Evolutionary conservation across 2,888 invertebrate species (phyloP).

Genomic region (Ormyrus nitidulus): DNA sequence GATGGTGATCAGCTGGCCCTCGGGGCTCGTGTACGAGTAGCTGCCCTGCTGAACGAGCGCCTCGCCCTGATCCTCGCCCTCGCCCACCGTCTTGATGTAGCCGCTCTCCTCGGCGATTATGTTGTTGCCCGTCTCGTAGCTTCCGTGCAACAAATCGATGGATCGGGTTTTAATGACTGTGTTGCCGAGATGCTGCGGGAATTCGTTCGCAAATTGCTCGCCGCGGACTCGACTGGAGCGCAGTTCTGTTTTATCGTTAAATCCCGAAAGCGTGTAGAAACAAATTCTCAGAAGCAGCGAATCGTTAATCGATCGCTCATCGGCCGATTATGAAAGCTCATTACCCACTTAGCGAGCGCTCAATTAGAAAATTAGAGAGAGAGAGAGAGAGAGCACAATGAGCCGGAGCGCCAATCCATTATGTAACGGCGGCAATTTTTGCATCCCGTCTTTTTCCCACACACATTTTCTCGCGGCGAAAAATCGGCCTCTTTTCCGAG

Average conservation of each 20-base stretch:
- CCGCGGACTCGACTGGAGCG: too few relatives aligned
- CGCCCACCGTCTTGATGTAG: slow-evolving; percentile 82
- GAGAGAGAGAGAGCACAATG: neutral
- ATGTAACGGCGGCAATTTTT: slow-evolving; percentile 22
- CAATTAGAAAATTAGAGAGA: slow-evolving; percentile 19
- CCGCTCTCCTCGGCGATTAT: slow-evolving; percentile 88
- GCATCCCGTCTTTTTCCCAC: slow-evolving; percentile 9
- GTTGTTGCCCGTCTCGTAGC: slow-evolving; percentile 90
- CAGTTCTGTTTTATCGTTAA: too few relatives aligned
- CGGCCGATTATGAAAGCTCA: slow-evolving; percentile 28
- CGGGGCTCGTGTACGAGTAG: slow-evolving; percentile 87
- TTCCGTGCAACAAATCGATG: slow-evolving; percentile 64
- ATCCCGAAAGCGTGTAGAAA: neutral
- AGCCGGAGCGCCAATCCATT: neutral
- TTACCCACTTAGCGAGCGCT: slow-evolving; percentile 24
- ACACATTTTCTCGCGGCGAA: neutral
- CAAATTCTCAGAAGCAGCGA: neutral
- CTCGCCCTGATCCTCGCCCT: slow-evolving; percentile 83
- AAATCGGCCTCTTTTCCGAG: slow-evolving; percentile 11
- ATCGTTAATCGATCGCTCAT: neutral
- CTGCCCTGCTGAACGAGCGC: slow-evolving; percentile 87
- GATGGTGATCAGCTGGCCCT: slow-evolving; percentile 85
- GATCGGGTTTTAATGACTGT: neutral
- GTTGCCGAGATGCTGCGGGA: too few relatives aligned
- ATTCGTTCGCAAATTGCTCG: too few relatives aligned